Evolutionary conservation across 2,113 vertebrate genomes (phyloP).

Genomic region (Silurus glanis): DNA sequence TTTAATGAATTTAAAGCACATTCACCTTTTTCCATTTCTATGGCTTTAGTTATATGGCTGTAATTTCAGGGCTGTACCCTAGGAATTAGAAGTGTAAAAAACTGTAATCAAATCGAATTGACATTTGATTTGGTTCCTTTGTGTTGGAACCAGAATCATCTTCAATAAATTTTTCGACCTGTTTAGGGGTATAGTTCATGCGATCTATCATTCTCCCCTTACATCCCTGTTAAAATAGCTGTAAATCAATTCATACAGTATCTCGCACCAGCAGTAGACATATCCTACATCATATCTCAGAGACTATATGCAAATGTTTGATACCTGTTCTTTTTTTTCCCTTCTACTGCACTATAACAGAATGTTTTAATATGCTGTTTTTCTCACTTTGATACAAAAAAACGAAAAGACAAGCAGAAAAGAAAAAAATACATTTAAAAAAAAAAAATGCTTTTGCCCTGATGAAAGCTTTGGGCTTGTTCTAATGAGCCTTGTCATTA

Average conservation of each 20-base stretch:
- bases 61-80: too few relatives aligned
- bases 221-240: background rate
- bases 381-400: conserved; percentile 13
- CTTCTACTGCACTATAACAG: conserved; percentile 1
- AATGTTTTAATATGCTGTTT: conserved; percentile 6
- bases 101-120: background rate
- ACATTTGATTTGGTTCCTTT: background rate
- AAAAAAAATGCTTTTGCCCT: conserved; percentile 34
- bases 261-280: background rate
- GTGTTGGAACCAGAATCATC: background rate
- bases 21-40: background rate
- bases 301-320: conserved; percentile 7
- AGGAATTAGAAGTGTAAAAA: background rate
- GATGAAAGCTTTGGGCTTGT: conserved; percentile 23
- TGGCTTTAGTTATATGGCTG: background rate
- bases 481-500: conserved; percentile 53
- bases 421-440: conserved; percentile 7
- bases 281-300: background rate
- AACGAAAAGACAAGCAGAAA: background rate
- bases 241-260: background rate
- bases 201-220: background rate
- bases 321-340: background rate
- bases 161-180: background rate
- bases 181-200: background rate
- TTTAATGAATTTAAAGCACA: background rate